Percentiles rank a stretch among this genome's conserved stretches.
phyloP scores from a whole-genome alignment of 2,113 vertebrate species.

The Gymnorhina tibicen region DNA sequence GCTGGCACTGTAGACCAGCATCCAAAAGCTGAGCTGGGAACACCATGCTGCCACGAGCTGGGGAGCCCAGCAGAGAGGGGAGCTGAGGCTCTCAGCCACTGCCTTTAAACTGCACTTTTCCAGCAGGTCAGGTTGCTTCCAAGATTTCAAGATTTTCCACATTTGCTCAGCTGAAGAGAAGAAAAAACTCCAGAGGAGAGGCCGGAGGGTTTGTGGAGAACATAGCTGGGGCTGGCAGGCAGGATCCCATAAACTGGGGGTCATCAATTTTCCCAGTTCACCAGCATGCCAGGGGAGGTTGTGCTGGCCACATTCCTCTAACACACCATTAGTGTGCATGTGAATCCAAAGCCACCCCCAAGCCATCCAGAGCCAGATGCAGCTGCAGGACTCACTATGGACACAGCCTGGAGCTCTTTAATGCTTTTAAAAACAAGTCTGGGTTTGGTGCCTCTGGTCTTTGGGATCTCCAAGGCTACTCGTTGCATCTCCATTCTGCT shows the following conservation, averaged over 20 bases:
- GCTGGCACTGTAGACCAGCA: not conserved
- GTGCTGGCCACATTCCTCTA: not conserved
- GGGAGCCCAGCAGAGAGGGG: not conserved
- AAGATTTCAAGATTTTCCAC: slow-evolving; percentile 20
- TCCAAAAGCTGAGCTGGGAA: not conserved
- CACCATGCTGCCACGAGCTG: rapidly evolving
- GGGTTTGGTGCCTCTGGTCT: not conserved
- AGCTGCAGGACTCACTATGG: not conserved
- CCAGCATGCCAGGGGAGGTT: not conserved
- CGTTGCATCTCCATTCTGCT: not conserved
- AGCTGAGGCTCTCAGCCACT: rapidly evolving
- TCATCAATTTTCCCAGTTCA: not conserved
- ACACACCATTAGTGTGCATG: rapidly evolving
- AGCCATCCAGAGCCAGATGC: not conserved
- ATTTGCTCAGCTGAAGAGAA: not conserved
- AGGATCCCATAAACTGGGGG: not conserved
- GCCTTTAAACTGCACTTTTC: not conserved
- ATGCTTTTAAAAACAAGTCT: not conserved
- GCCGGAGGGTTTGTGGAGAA: not conserved
- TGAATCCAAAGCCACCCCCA: not conserved
- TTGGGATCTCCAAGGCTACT: not conserved
- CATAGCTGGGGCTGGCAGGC: not conserved
- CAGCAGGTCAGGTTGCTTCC: not conserved
- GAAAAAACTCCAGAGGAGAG: not conserved
- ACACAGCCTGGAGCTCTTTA: not conserved